Base-by-base conservation (phyloP, 2,888 invertebrate species). In the Hipparchia semele region DNA sequence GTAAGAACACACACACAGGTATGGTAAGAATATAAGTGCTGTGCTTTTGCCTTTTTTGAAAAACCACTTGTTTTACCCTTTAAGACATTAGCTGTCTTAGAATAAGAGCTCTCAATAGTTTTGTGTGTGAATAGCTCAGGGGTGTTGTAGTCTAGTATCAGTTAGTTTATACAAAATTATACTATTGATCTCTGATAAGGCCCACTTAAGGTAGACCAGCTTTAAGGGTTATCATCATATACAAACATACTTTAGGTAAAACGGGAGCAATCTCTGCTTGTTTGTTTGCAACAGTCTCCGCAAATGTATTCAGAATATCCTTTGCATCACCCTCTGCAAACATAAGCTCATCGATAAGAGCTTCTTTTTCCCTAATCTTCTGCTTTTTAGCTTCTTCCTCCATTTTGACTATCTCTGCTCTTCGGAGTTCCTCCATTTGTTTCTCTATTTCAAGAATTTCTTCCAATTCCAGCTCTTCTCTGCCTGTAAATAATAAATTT, bases 321-420 rank as follows among this genome's bases (percentile, higher is more conserved):
- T 97, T 96, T 0, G 99, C 99, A 86, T 99, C 97, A 9, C 96
- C 96, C 79, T 98, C 97, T 0, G 98, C 98, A 86, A 97, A 98
- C 97, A 98, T 99, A 56, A 99, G 94, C 86, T 99, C 99, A 89
- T 99, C 99, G 74, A 99, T 98, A 6, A 99, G 91, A 0, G 98
- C 98, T 86, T 99, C 98, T 80, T 98, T 98, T 79, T 98, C 97
- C 56, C 97, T 95, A 33, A 97, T 96, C 87, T 98, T 98, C 78
- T 96, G 97, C 83, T 96, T 96, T 82, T 98, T 98, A 0, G 96
- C 95, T 86, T 97, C 95, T 90, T 84, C 96, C 94, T 91, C 97
- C 87, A 93, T 80, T 2, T 96, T 94, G n/a, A 95, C 87, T 0
- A 96, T 86, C 83, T 98, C 97, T 71, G 96, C 94, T 75, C 96